These are phyloP conservation scores for Rhinogobio ventralis DNA, from an alignment of 2,797 vertebrate species.

Conservation along the genomic window DNA sequence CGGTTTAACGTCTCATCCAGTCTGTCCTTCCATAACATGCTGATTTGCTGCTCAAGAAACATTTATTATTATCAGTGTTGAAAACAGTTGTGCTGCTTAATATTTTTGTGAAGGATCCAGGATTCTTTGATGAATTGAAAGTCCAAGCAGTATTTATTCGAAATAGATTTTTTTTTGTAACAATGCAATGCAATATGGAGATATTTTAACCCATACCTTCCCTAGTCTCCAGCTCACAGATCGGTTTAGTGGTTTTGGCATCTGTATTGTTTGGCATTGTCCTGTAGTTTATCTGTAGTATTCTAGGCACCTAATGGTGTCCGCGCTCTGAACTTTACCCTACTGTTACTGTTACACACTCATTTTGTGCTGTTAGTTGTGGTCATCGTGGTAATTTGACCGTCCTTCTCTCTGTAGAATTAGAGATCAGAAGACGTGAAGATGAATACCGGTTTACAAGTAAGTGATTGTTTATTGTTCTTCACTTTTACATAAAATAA, in stretches of 20 bases:
- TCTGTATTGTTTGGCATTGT: constrained; percentile 78
- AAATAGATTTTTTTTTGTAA: neutral
- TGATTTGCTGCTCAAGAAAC: neutral
- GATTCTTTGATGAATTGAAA: neutral
- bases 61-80: neutral
- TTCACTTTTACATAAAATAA: neutral
- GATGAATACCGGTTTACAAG: constrained; percentile 99
- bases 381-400: constrained; percentile 66
- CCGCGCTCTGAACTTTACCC: neutral
- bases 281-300: constrained; percentile 63
- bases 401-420: constrained; percentile 91
- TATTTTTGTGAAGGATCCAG: neutral
- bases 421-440: constrained; percentile 99
- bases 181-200: too few species aligned
- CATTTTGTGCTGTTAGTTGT: constrained; percentile 43
- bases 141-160: neutral
- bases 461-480: constrained; percentile 80
- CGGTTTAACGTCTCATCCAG: too few species aligned
- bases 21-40: too few species aligned
- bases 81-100: neutral
- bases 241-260: neutral
- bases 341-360: neutral
- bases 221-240: neutral
- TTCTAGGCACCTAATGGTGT: neutral
- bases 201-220: too few species aligned